Evolutionary conservation across 2,888 invertebrate species (phyloP).

Genomic region (Pherbina coryleti): DNA sequence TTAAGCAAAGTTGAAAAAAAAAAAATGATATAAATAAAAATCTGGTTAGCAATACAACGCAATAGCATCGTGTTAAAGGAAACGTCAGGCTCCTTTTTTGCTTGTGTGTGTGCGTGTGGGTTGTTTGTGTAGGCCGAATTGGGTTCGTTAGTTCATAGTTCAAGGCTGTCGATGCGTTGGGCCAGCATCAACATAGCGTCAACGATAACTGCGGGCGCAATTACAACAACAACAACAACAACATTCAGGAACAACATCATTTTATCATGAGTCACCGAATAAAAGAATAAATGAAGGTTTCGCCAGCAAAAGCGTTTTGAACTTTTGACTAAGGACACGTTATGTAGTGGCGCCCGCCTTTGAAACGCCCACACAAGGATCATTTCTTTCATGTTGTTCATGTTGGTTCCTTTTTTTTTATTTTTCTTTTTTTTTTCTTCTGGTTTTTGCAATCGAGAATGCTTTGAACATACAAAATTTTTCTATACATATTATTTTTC

Average conservation of each 20-base stretch:
- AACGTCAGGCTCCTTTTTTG: background rate
- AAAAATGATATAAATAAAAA: background rate
- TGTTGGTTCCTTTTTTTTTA: background rate
- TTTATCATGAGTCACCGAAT: background rate
- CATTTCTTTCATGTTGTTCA: background rate
- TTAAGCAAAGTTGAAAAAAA: background rate
- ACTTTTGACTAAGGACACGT: conserved; percentile 3
- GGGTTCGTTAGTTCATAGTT: conserved; percentile 24
- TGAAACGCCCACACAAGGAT: background rate
- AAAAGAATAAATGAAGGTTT: background rate
- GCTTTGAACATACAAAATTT: background rate
- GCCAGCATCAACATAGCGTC: background rate
- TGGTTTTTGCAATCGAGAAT: background rate
- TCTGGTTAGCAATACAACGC: background rate
- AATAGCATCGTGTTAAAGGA: background rate
- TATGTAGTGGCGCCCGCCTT: background rate
- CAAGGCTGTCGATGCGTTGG: conserved; percentile 4
- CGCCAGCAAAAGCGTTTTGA: background rate
- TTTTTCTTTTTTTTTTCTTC: background rate
- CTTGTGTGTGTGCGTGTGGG: background rate
- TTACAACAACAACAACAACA: background rate
- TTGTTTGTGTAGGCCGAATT: background rate
- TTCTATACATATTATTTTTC: background rate
- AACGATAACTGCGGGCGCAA: background rate
- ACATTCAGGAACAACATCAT: background rate